Conservation (phyloP, 2,113 vertebrate species). For the Prunella fulvescens region DNA sequence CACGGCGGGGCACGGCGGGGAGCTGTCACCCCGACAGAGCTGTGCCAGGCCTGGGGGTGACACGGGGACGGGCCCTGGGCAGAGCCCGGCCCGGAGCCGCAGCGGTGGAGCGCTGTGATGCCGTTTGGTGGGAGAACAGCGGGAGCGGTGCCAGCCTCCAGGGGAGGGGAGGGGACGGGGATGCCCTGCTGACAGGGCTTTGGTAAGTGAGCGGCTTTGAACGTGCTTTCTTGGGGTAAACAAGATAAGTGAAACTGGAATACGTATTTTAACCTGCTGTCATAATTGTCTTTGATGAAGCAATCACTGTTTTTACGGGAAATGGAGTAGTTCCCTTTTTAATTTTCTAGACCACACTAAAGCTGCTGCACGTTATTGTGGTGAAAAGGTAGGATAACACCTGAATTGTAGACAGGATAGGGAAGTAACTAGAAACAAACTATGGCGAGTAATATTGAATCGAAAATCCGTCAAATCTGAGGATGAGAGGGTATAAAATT, state of each 20-base stretch:
- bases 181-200: rapidly evolving
- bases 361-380: neutral
- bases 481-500: neutral
- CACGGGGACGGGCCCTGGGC: neutral
- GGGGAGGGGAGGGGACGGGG: neutral
- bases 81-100: neutral
- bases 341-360: neutral
- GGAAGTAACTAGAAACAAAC: neutral
- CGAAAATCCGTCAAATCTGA: neutral
- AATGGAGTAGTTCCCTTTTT: neutral
- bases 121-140: neutral
- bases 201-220: rapidly evolving
- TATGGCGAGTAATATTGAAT: neutral
- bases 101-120: rapidly evolving
- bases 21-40: neutral
- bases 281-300: neutral
- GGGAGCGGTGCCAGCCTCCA: rapidly evolving
- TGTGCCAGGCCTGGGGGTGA: neutral
- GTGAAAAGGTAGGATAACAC: neutral
- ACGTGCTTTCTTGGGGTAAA: neutral
- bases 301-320: neutral
- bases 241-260: neutral
- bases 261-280: rapidly evolving
- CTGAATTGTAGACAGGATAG: neutral
- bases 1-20: neutral